These are phyloP conservation scores for Strix aluco DNA, from an alignment of 2,113 vertebrate genomes.

Conservation along the genomic window DNA sequence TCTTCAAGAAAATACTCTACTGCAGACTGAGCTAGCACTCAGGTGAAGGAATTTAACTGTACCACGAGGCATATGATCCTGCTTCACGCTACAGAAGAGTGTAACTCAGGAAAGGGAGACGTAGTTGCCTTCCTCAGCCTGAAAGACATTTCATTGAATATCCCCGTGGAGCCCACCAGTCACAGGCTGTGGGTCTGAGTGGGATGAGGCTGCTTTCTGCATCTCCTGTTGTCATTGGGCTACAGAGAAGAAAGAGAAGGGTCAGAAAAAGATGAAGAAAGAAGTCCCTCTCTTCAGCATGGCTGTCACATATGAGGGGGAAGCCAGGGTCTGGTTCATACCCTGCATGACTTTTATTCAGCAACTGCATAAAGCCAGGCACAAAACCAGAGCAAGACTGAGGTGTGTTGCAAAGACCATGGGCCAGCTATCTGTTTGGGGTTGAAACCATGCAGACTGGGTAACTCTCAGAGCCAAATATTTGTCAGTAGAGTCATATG, in stretches of 20 bases:
- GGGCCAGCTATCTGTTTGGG: not conserved
- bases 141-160: not conserved
- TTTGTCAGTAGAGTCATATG: not conserved
- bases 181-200: not conserved
- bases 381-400: not conserved
- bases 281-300: not conserved
- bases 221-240: not conserved
- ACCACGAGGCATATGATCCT: not conserved
- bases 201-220: not conserved
- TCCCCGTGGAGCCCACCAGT: rapidly evolving
- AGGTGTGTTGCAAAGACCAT: not conserved
- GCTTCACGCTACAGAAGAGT: not conserved
- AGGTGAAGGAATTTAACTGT: not conserved
- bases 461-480: not conserved
- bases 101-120: not conserved
- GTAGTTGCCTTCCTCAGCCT: not conserved
- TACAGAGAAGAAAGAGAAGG: not conserved
- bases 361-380: not conserved
- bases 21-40: not conserved
- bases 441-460: not conserved
- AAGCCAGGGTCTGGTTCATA: not conserved
- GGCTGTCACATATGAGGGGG: not conserved
- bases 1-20: not conserved
- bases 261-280: not conserved
- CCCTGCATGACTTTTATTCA: not conserved